Percentiles rank a stretch among this genome's conserved stretches.
Evolutionary conservation across 2,113 vertebrate genomes (phyloP).

Genomic region (Macroglossus sobrinus): DNA sequence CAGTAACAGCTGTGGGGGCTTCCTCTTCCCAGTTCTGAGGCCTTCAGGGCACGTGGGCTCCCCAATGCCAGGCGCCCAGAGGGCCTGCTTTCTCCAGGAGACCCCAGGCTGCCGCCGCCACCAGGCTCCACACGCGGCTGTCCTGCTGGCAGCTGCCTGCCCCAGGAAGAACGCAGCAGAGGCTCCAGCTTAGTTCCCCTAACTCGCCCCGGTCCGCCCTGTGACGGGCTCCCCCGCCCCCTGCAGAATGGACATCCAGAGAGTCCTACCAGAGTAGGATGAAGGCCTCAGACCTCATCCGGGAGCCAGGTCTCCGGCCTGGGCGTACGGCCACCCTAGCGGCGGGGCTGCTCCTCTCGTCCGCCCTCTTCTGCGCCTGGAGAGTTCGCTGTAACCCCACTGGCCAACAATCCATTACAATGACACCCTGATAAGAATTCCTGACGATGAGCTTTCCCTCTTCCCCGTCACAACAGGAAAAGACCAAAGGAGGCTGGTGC

Average conservation of each 20-base stretch:
- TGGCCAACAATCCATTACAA: background rate
- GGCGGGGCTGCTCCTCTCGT: background rate
- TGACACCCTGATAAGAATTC: too few species aligned
- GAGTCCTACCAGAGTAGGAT: background rate
- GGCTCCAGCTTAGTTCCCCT: too few species aligned
- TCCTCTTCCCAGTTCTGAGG: background rate
- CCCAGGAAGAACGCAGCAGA: background rate
- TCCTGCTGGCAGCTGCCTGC: background rate
- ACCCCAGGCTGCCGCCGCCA: background rate
- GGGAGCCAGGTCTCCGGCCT: background rate
- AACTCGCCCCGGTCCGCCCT: background rate
- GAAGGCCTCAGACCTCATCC: background rate
- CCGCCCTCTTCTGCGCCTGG: background rate
- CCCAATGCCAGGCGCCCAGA: background rate
- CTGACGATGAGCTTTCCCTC: background rate
- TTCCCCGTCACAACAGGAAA: background rate
- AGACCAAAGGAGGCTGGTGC: background rate
- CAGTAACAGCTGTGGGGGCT: background rate
- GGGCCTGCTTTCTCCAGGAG: background rate
- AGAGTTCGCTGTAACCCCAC: background rate
- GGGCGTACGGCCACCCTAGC: background rate
- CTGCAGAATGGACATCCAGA: background rate
- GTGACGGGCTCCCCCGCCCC: rapidly evolving
- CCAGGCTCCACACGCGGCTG: background rate
- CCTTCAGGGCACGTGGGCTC: background rate